These are phyloP conservation scores for Lamellibrachia luymesi DNA, from an alignment of 1,140 invertebrate species.

Conservation along the genomic window DNA sequence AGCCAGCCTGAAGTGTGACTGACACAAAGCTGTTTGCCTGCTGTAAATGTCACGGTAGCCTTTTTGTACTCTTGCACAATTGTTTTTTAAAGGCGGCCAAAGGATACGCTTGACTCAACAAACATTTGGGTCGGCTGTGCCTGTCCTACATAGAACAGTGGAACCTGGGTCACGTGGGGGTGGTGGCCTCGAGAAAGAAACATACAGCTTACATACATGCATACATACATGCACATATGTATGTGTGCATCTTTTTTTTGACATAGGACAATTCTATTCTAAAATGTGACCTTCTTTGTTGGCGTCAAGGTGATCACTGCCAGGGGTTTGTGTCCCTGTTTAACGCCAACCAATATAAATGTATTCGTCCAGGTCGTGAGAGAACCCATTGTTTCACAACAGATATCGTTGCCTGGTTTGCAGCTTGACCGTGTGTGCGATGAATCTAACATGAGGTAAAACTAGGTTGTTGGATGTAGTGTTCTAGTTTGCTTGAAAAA, in stretches of 20 bases:
- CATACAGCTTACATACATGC: background rate
- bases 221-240: background rate
- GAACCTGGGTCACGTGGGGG: background rate
- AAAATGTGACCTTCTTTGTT: too few species aligned
- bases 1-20: background rate
- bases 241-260: background rate
- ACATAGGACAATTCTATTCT: too few species aligned
- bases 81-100: background rate
- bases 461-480: background rate
- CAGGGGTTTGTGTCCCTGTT: background rate
- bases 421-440: background rate
- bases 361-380: background rate
- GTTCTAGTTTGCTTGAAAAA: background rate
- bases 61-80: background rate
- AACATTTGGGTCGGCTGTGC: background rate
- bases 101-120: background rate
- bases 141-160: background rate
- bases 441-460: background rate
- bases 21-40: background rate
- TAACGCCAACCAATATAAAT: background rate
- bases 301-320: too few species aligned
- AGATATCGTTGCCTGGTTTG: background rate
- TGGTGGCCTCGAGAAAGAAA: background rate
- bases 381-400: background rate
- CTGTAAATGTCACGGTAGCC: background rate